Conservation (phyloP, 2,113 vertebrate species). For the Eolophus roseicapilla region DNA sequence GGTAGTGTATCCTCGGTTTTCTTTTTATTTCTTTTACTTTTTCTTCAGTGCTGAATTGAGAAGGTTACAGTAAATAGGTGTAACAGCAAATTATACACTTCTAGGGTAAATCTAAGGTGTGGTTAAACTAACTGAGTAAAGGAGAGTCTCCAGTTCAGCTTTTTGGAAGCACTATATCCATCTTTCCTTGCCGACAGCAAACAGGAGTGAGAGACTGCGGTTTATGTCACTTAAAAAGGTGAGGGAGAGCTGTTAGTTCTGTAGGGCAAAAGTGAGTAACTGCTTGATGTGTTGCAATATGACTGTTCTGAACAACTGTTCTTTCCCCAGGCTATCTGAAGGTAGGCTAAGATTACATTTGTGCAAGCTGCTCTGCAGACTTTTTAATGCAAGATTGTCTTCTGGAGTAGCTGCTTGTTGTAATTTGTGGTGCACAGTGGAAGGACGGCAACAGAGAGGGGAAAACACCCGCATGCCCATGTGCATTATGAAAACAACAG, state of each 20-base stretch:
- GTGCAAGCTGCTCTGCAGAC: not conserved
- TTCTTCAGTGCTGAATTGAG: not conserved
- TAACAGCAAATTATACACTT: not conserved
- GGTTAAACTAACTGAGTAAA: not conserved
- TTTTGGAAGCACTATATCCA: not conserved
- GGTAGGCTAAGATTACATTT: not conserved
- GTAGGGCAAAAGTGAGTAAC: not conserved
- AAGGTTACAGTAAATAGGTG: not conserved
- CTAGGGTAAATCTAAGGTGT: not conserved
- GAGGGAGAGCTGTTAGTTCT: not conserved
- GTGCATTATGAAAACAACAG: not conserved
- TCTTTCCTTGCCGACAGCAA: not conserved
- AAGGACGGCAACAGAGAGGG: rapidly evolving
- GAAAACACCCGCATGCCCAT: rapidly evolving
- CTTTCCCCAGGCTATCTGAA: not conserved
- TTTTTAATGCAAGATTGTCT: not conserved
- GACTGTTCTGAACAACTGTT: not conserved
- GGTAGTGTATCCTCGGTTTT: not conserved
- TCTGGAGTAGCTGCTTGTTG: not conserved
- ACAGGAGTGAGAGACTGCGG: not conserved
- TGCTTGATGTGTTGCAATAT: not conserved
- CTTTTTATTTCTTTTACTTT: not conserved
- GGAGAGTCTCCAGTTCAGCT: not conserved
- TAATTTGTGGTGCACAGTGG: rapidly evolving
- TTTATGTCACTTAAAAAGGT: not conserved